Evolutionary conservation across 2,888 invertebrate species (phyloP).

Genomic region (Drepanosiphum platanoidis): DNA sequence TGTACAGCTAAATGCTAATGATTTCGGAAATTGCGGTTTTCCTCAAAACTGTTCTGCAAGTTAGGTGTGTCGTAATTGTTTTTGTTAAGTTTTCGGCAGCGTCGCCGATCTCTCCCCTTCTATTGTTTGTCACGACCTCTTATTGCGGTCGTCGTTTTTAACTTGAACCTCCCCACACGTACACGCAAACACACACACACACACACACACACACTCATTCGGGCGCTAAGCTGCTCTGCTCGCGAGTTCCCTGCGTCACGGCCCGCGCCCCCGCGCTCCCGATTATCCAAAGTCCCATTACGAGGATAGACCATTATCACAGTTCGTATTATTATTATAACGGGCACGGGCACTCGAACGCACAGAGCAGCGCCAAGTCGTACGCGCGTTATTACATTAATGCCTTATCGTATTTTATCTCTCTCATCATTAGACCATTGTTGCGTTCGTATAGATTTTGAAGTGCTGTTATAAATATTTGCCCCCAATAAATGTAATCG

Average conservation of each 20-base stretch:
- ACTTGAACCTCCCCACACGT: background rate
- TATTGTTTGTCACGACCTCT: constrained; percentile 23
- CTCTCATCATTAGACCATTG: background rate
- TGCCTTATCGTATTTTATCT: constrained; percentile 5
- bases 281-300: constrained; percentile 26
- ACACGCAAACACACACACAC: background rate
- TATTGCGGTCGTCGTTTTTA: constrained; percentile 10
- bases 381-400: background rate
- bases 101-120: constrained; percentile 18
- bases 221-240: background rate
- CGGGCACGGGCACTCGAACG: background rate
- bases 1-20: background rate
- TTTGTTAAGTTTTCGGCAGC: constrained; percentile 14
- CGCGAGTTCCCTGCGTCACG: background rate
- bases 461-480: background rate
- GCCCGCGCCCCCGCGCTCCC: background rate
- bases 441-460: background rate
- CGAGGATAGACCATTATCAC: constrained; percentile 19
- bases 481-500: background rate
- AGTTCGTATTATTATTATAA: constrained; percentile 12
- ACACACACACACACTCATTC: background rate
- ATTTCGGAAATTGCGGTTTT: background rate
- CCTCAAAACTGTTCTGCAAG: constrained; percentile 8
- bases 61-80: constrained; percentile 6
- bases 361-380: background rate